Base-by-base conservation (phyloP, 2,797 vertebrate genomes). In the Premnoplex brunnescens region DNA sequence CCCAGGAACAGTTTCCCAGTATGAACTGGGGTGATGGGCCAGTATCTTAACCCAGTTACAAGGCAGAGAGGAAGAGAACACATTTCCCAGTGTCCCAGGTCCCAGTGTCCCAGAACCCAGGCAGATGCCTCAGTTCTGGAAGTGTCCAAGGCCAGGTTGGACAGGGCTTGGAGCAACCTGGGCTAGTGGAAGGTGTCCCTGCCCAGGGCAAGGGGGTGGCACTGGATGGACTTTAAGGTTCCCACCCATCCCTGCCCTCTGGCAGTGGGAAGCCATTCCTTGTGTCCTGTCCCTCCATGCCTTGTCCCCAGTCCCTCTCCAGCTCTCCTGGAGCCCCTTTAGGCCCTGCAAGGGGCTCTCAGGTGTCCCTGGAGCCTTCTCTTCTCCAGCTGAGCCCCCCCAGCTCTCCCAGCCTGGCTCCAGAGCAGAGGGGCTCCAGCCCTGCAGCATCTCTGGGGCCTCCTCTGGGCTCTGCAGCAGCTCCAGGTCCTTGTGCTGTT, bases 181-280 rank as follows among this genome's bases (percentile, higher is more conserved):
- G 60, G 39, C 0, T 0, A 0, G 30, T 20, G 34, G 55, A 0
- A 75, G 4, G 6, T 37, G 51, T 67, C 60, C 68, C 60, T 81
- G 39, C 46, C 32, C 8, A 7, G 5, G 14, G 39, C 41, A 12
- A 39, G 37, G 41, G 41, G 14, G 12, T 62, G 39, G 27, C 5
- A 43, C 14, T 44, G 7, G 7, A 17, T 48, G 41, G 1, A 5
- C 4, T 36, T 9, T 27, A 14, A 28, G 15, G 27, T 43, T 15
- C 6, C 19, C 6, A 43, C 2, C 30, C 4, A 9, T 1, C 8
- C 24, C 46, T 44, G 43, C 43, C 23, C 36, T 56, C 14, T 60
- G 76, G 11, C 54, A 59, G 4, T 27, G 8, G 13, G 48, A 69
- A 55, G 5, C 27, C 48, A 32, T 36, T 36, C 9, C 6, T 26